Evolutionary conservation across 2,797 vertebrate species (phyloP), one percentile per base, ranked within the genome.

Genomic region (Sarcoramphus papa): DNA sequence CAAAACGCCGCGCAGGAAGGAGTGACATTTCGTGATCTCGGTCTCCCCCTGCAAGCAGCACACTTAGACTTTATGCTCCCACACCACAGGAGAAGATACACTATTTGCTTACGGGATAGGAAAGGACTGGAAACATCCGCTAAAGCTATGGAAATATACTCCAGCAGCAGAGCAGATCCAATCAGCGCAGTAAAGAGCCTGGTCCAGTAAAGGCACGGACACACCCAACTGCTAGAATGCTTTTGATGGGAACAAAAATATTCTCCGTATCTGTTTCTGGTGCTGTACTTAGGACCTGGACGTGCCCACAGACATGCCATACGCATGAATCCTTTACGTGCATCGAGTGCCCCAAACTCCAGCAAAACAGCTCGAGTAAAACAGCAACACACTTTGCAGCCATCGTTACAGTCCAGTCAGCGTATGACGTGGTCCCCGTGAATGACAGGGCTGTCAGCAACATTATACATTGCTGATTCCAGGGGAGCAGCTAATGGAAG

Each of bases 221-320:
- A 8, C 2, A 28, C 9, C 31, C 7, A 3, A 22, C 14, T 0
- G 0, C 7, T 28, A 0, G 25, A n/a, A 0, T 7, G 5, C 19
- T 62, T 65, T 4, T 6, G 47, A 24, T 1, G 7, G 62, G 22
- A 67, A 47, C 45, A 51, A 20, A 31, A 69, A 23, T 2, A 48
- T 5, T 28, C 12, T 47, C 35, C 5, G 0, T 14, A 2, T 7
- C 20, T 15, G 17, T 7, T 51, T 15, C 23, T 48, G 51, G n/a
- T 24, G 50, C 56, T 18, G 35, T 28, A 14, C 23, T 33, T 11
- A 7, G 74, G 37, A 14, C 20, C 47, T 8, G 69, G 3, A 20
- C 2, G 1, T 1, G 6, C 64, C n/a, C 35, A 22, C 43, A 60
- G 51, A 9, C 6, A 2, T 0, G 64, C 72, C 27, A 10, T 3